Conservation (phyloP, 2,797 vertebrate genomes). For the Rhinophrynus dorsalis region DNA sequence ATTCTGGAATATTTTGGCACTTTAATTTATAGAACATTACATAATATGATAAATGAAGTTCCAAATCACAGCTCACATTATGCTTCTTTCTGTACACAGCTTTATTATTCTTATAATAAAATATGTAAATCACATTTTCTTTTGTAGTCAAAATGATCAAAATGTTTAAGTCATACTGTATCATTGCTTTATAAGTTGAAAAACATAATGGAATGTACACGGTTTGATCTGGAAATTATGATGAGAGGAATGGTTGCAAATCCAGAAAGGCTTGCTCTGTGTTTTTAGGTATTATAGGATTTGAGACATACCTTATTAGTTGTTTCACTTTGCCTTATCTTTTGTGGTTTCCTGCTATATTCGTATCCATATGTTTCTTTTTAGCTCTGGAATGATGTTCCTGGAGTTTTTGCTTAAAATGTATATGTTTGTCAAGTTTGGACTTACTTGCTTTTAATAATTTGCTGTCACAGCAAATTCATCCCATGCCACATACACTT, state of each 20-base stretch:
- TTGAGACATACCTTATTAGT: slow-evolving; percentile 40
- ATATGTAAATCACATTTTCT: too few species aligned
- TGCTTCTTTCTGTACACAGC: too few species aligned
- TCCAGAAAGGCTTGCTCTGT: not conserved
- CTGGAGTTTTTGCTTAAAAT: slow-evolving; percentile 19
- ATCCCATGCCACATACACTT: too few species aligned
- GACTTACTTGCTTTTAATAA: not conserved
- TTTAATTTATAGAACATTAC: too few species aligned
- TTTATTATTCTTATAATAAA: too few species aligned
- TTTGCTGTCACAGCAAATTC: not conserved
- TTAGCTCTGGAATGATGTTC: slow-evolving; percentile 24
- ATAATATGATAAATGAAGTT: too few species aligned
- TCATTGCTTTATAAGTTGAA: not conserved
- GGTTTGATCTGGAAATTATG: slow-evolving; percentile 25
- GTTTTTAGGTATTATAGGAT: slow-evolving; percentile 31
- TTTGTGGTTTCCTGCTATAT: slow-evolving; percentile 22
- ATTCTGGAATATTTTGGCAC: too few species aligned
- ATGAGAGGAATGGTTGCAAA: slow-evolving; percentile 15
- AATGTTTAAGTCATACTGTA: slow-evolving; percentile 2
- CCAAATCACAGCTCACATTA: too few species aligned
- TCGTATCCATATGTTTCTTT: slow-evolving; percentile 30
- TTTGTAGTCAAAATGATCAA: not conserved
- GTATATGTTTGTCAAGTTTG: slow-evolving; percentile 22
- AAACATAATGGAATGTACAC: slow-evolving; percentile 12
- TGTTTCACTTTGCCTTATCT: slow-evolving; percentile 30